These are phyloP conservation scores for Notarius quadriscutis DNA, from an alignment of 2,113 vertebrate genomes.

Conservation along the genomic window DNA sequence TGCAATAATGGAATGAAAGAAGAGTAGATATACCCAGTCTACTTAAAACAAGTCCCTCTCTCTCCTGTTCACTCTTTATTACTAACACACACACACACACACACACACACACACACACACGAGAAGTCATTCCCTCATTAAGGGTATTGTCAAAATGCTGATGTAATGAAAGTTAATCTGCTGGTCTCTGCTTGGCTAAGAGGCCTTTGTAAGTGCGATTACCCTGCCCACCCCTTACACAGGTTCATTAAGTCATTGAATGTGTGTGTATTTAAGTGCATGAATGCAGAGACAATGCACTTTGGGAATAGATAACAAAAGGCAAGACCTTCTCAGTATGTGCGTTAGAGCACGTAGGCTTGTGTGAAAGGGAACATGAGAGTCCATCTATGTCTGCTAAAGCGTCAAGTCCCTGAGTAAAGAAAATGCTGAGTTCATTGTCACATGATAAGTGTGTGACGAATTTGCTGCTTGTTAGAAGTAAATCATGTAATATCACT, in stretches of 20 bases:
- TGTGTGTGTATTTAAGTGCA: conserved; percentile 60
- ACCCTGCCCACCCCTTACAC: conserved; percentile 70
- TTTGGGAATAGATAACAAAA: conserved; percentile 60
- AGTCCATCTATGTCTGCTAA: conserved; percentile 23
- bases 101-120: conserved; percentile 52
- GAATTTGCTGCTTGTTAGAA: conserved; percentile 26
- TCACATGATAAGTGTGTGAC: conserved; percentile 26
- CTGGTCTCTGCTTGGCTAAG: conserved; percentile 73
- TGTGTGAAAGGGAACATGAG: conserved; percentile 42
- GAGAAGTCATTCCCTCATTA: conserved; percentile 73
- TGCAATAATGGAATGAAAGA: conserved; percentile 14
- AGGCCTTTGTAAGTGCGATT: conserved; percentile 71
- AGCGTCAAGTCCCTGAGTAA: conserved; percentile 19
- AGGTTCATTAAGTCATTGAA: conserved; percentile 75
- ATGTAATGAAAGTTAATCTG: conserved; percentile 81
- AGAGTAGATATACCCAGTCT: conserved; percentile 5
- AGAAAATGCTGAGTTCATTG: conserved; percentile 46
- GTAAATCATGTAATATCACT: background rate
- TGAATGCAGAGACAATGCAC: conserved; percentile 64
- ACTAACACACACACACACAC: conserved; percentile 38
- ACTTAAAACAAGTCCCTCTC: conserved; percentile 16
- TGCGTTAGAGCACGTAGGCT: conserved; percentile 69
- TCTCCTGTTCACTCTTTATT: background rate
- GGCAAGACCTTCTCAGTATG: conserved; percentile 66
- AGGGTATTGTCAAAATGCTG: conserved; percentile 75